Evolutionary conservation across 2,113 vertebrate genomes (phyloP).

Genomic region (Athene noctua): DNA sequence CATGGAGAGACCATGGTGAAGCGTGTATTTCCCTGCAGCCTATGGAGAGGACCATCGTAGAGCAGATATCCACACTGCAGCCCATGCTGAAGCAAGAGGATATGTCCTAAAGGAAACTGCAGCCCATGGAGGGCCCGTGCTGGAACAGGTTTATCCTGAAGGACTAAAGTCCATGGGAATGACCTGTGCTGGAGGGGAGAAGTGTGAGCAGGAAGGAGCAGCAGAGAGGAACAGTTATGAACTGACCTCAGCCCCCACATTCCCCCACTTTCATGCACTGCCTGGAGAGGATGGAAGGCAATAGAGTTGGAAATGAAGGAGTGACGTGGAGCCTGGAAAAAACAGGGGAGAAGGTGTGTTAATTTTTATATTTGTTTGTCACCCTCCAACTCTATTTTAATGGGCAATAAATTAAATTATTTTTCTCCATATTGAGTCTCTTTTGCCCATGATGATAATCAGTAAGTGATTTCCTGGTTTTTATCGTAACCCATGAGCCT

Average conservation of each 20-base stretch:
- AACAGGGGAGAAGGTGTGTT: neutral
- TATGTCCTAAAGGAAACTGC: neutral
- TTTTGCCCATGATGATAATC: neutral
- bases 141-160: neutral
- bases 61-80: rapidly evolving
- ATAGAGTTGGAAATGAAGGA: neutral
- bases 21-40: neutral
- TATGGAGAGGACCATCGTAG: too few species aligned
- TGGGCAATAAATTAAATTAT: neutral
- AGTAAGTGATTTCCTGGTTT: neutral
- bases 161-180: neutral
- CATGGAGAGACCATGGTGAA: rapidly evolving
- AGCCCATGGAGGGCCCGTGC: neutral
- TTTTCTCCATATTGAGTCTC: neutral
- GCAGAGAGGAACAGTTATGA: neutral
- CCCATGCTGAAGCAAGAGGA: neutral
- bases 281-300: neutral
- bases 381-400: neutral
- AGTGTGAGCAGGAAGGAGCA: neutral
- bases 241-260: neutral
- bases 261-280: rapidly evolving
- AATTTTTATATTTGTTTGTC: neutral
- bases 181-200: rapidly evolving
- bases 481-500: neutral
- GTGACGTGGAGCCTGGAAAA: neutral